phyloP scores from a whole-genome alignment of 2,797 vertebrate species.

The Melanotaenia boesemani region DNA sequence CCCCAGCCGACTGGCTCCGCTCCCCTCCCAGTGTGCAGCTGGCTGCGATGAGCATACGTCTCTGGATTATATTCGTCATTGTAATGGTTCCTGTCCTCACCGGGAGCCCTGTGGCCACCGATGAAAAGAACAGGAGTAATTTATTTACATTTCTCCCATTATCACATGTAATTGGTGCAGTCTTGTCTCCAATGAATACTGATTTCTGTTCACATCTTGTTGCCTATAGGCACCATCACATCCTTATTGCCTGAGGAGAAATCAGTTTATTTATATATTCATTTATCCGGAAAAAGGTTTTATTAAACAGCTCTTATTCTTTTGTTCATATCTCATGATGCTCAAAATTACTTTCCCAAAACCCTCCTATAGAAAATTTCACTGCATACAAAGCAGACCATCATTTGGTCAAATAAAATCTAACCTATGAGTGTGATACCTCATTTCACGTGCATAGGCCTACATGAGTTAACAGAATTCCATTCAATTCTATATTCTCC shows the following conservation, averaged over 20 bases:
- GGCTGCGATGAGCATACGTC: constrained; percentile 38
- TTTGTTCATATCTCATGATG: not conserved
- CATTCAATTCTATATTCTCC: too few relatives aligned
- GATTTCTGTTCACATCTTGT: constrained; percentile 12
- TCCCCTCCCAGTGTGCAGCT: constrained; percentile 61
- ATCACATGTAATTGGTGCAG: constrained; percentile 39
- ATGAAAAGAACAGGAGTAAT: constrained; percentile 47
- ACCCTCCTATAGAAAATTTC: too few relatives aligned
- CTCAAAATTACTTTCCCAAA: not conserved
- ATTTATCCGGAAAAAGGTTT: not conserved
- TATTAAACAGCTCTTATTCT: not conserved
- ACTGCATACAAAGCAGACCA: too few relatives aligned
- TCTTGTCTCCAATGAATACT: constrained; percentile 33
- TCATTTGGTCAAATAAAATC: too few relatives aligned
- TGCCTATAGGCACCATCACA: constrained; percentile 8
- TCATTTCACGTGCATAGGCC: too few relatives aligned
- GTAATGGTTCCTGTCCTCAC: constrained; percentile 65
- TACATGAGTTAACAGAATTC: too few relatives aligned
- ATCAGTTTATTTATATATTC: not conserved
- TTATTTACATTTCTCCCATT: constrained; percentile 62
- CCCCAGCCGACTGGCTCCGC: constrained; percentile 33
- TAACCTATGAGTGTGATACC: too few relatives aligned
- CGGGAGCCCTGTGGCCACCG: constrained; percentile 50
- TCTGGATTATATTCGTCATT: constrained; percentile 62
- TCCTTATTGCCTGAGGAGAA: not conserved